phyloP scores from a whole-genome alignment of 2,113 vertebrate species.

The Oreochromis aureus region DNA sequence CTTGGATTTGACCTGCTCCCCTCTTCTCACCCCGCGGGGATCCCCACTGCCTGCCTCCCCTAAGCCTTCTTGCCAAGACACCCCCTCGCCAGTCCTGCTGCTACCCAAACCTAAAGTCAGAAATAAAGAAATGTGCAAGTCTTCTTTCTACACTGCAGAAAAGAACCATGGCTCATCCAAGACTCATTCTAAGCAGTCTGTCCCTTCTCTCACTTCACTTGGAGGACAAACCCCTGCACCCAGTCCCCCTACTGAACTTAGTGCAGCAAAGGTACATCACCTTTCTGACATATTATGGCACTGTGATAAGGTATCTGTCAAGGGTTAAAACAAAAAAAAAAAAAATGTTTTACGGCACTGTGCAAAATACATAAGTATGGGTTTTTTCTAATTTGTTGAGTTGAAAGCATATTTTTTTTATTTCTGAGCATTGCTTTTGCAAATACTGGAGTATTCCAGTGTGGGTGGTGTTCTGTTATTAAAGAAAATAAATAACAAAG shows the following conservation, averaged over 20 bases:
- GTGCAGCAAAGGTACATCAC: constrained; percentile 5
- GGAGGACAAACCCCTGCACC: neutral
- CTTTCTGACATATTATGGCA: neutral
- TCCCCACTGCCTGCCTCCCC: constrained; percentile 49
- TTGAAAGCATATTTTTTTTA: neutral
- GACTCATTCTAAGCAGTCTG: neutral
- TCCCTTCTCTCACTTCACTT: neutral
- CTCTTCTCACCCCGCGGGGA: constrained; percentile 49
- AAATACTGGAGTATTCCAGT: neutral
- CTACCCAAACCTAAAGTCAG: constrained; percentile 28
- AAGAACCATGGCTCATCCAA: constrained; percentile 10
- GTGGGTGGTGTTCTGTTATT: neutral
- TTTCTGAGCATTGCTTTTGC: neutral
- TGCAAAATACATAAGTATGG: accelerated
- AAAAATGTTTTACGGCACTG: neutral
- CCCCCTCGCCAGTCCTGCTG: constrained; percentile 46
- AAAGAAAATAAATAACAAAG: neutral
- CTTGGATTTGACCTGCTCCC: constrained; percentile 31
- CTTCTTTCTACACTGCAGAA: constrained; percentile 21
- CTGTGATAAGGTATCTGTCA: neutral
- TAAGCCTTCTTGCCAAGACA: constrained; percentile 21
- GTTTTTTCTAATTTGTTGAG: neutral
- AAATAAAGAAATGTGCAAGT: constrained; percentile 16
- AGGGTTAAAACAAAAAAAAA: neutral
- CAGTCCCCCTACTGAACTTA: neutral